Percentiles rank a stretch among this genome's conserved stretches.
Evolutionary conservation across 2,888 invertebrate genomes (phyloP).

Genomic region (Dione vanillae): DNA sequence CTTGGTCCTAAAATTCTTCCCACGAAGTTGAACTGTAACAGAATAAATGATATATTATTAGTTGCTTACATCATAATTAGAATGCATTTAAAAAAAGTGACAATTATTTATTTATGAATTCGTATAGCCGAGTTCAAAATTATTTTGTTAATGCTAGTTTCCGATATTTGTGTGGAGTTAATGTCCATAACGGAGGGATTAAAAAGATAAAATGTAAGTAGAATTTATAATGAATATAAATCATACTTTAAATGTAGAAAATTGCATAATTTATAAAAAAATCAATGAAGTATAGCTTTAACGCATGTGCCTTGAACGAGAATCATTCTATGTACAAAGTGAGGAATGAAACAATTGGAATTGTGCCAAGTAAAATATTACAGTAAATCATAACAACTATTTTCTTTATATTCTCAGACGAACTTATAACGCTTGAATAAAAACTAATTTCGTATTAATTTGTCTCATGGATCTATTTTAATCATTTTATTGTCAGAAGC

Average conservation of each 20-base stretch:
- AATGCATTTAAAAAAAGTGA: no score
- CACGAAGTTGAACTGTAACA: constrained; percentile 99
- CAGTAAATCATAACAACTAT: constrained; percentile 48
- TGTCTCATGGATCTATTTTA: constrained; percentile 70
- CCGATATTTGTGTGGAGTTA: constrained; percentile 24
- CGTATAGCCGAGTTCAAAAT: constrained; percentile 9
- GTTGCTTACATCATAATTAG: no score
- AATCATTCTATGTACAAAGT: constrained; percentile 71
- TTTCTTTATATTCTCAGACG: constrained; percentile 64
- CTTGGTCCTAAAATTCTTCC: constrained; percentile 99
- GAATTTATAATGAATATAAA: constrained; percentile 65
- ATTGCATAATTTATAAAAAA: constrained; percentile 70
- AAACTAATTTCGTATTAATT: constrained; percentile 60
- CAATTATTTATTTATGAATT: background rate
- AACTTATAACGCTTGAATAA: constrained; percentile 56
- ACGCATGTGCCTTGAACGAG: constrained; percentile 78
- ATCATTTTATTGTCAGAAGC: constrained; percentile 72
- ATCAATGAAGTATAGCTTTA: constrained; percentile 70
- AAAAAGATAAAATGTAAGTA: constrained; percentile 71
- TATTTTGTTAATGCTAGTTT: background rate
- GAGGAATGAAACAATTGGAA: constrained; percentile 78
- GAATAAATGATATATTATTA: constrained; percentile 11
- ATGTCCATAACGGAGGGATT: constrained; percentile 66
- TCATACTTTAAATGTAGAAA: constrained; percentile 53
- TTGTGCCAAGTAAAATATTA: constrained; percentile 60